Evolutionary conservation across 1,140 invertebrate species (phyloP).

Genomic region (Drosophila auraria): DNA sequence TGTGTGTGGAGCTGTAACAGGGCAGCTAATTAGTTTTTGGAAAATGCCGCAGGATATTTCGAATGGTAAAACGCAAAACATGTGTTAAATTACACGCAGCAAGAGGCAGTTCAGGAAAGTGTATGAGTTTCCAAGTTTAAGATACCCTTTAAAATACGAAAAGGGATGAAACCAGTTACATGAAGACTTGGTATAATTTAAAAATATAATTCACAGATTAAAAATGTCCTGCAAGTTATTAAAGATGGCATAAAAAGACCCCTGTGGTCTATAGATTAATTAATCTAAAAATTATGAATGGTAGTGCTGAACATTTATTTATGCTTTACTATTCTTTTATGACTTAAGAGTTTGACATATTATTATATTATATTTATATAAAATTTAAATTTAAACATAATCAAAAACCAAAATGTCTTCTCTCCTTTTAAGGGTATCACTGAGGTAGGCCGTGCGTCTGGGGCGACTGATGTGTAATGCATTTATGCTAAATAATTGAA

Average conservation of each 20-base stretch:
- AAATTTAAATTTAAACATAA: no score
- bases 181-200: no score
- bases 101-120: background rate
- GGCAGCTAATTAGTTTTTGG: conserved; percentile 79
- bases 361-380: background rate
- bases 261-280: no score
- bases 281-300: no score
- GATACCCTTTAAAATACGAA: background rate
- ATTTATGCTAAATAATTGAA: conserved; percentile 80
- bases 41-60: conserved; percentile 69
- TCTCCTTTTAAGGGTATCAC: background rate
- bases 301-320: no score
- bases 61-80: conserved; percentile 63
- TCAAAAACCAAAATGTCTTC: background rate
- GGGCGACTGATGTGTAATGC: conserved; percentile 31
- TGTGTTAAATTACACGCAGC: conserved; percentile 72
- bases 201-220: no score
- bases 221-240: no score
- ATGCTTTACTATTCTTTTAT: no score
- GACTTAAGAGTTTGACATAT: no score
- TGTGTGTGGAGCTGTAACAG: conserved; percentile 25
- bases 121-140: background rate
- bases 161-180: background rate
- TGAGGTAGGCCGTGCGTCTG: background rate
- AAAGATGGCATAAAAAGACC: no score